These are phyloP conservation scores for Fissipunctia ypsillon DNA, from an alignment of 2,888 invertebrate genomes.

Conservation along the genomic window DNA sequence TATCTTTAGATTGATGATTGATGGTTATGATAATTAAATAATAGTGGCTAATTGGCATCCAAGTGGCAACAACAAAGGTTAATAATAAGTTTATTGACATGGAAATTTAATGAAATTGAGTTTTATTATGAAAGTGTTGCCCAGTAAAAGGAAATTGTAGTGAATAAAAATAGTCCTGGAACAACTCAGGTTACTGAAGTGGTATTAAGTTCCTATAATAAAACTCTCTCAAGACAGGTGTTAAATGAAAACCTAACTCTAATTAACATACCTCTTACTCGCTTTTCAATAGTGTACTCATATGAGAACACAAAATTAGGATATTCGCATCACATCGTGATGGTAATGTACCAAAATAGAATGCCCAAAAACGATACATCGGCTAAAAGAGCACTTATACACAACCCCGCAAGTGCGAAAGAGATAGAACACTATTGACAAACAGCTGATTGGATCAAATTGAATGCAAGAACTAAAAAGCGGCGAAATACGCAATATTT, in stretches of 20 bases:
- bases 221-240: background rate
- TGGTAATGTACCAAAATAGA: conserved; percentile 90
- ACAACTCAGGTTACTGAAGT: conserved; percentile 53
- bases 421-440: conserved; percentile 86
- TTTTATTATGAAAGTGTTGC: background rate
- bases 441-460: conserved; percentile 88
- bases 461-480: conserved; percentile 59
- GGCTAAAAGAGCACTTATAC: conserved; percentile 81
- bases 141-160: conserved; percentile 12
- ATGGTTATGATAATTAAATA: background rate
- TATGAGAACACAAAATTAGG: conserved; percentile 84
- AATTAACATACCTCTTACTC: conserved; percentile 79
- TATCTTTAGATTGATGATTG: conserved; percentile 23
- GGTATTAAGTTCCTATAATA: conserved; percentile 26
- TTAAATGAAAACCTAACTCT: conserved; percentile 18
- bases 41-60: background rate
- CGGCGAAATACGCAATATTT: conserved; percentile 51
- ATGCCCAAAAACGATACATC: conserved; percentile 88
- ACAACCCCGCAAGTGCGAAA: conserved; percentile 75
- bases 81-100: conserved; percentile 4
- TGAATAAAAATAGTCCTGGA: conserved; percentile 58
- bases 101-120: background rate
- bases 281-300: conserved; percentile 77
- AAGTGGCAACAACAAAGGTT: conserved; percentile 1
- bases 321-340: conserved; percentile 87